These are phyloP conservation scores for Neocrepidodera transversa DNA, from an alignment of 2,888 invertebrate species.

Conservation along the genomic window DNA sequence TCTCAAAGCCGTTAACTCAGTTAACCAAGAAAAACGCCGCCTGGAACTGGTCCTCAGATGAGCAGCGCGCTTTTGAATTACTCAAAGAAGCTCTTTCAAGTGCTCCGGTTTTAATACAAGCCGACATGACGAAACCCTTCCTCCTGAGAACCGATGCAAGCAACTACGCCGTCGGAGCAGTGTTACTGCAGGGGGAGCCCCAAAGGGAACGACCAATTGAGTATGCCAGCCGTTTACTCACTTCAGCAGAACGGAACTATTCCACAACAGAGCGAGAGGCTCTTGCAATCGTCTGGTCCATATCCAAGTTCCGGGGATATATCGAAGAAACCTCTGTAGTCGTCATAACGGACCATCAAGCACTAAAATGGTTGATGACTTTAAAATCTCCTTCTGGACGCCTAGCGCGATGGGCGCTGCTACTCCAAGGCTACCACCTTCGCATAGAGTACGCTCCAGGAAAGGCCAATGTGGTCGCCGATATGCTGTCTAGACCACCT, in stretches of 20 bases:
- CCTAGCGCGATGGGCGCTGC: constrained; percentile 58
- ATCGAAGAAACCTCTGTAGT: constrained; percentile 52
- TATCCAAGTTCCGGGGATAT: constrained; percentile 55
- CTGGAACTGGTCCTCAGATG: constrained; percentile 33
- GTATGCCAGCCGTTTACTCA: constrained; percentile 45
- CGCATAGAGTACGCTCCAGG: constrained; percentile 56
- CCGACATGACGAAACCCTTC: constrained; percentile 13
- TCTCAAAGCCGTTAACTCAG: neutral
- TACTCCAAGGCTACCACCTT: constrained; percentile 54
- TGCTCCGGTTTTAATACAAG: constrained; percentile 22
- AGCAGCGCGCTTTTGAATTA: constrained; percentile 33
- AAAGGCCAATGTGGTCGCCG: constrained; percentile 43
- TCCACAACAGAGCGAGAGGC: constrained; percentile 38
- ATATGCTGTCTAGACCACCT: constrained; percentile 8
- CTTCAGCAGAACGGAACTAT: constrained; percentile 40
- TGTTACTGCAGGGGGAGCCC: constrained; percentile 37
- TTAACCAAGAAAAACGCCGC: constrained; percentile 30
- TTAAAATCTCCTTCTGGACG: constrained; percentile 57
- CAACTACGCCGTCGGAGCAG: constrained; percentile 4
- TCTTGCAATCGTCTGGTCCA: constrained; percentile 47
- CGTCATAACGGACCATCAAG: constrained; percentile 58
- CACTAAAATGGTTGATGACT: constrained; percentile 57
- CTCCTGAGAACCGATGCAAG: constrained; percentile 8
- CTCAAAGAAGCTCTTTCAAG: constrained; percentile 26
- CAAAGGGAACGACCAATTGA: constrained; percentile 40